Evolutionary conservation across 2,113 vertebrate genomes (phyloP).

Genomic region (Phrynosoma blainvillii): DNA sequence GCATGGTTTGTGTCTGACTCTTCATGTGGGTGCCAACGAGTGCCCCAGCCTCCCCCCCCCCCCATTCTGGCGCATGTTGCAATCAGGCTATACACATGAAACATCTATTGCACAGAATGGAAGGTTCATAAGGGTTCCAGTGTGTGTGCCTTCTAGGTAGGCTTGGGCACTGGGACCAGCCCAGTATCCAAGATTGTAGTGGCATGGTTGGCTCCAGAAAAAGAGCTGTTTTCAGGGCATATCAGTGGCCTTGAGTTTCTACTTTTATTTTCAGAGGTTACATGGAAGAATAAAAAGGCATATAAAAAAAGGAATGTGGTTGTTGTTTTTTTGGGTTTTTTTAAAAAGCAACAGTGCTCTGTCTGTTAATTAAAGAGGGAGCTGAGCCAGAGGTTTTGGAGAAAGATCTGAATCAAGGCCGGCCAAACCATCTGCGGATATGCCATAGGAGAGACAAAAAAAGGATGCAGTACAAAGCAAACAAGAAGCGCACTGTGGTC

Average conservation of each 20-base stretch:
- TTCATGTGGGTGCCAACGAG: neutral
- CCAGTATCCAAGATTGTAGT: neutral
- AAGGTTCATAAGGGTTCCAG: neutral
- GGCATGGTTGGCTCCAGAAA: neutral
- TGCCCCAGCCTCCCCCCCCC: too few species aligned
- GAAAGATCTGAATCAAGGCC: slow-evolving; percentile 7
- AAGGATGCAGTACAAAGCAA: slow-evolving; percentile 1
- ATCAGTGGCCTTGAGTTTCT: neutral
- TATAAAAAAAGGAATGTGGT: neutral
- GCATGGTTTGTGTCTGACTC: neutral
- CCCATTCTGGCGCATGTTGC: neutral
- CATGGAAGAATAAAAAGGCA: slow-evolving; percentile 11
- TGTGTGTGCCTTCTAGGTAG: neutral
- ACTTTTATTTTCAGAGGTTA: slow-evolving; percentile 24
- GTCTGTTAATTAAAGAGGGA: slow-evolving; percentile 39
- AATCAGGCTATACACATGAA: neutral
- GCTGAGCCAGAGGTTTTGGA: slow-evolving; percentile 39
- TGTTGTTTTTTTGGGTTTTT: too few species aligned
- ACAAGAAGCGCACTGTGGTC: slow-evolving; percentile 17
- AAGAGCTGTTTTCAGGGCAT: neutral
- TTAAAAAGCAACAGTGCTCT: slow-evolving; percentile 7
- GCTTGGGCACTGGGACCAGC: neutral
- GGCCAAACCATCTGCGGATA: slow-evolving; percentile 18
- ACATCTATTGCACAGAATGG: too few species aligned
- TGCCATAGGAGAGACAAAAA: slow-evolving; percentile 1